Evolutionary conservation across 2,888 invertebrate species (phyloP).

Genomic region (Drosophila incognita): DNA sequence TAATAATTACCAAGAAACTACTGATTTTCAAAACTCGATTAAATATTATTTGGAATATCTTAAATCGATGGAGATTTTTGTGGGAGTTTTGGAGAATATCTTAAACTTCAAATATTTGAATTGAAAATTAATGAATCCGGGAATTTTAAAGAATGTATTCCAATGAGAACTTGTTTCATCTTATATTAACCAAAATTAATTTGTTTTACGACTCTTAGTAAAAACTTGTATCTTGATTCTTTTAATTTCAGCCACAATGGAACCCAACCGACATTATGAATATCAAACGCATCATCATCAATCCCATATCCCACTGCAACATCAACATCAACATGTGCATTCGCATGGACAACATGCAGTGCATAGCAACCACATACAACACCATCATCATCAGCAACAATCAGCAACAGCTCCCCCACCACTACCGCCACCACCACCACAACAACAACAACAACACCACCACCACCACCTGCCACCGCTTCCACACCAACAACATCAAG

Average conservation of each 20-base stretch:
- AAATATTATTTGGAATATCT: neutral
- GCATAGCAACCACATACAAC: conserved; percentile 33
- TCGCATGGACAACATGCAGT: conserved; percentile 39
- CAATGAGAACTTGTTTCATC: neutral
- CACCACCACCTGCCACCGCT: conserved; percentile 10
- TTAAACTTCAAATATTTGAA: neutral
- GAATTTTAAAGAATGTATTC: neutral
- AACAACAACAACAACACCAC: conserved; percentile 25
- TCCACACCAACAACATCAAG: conserved; percentile 18
- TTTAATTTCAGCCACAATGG: conserved; percentile 69
- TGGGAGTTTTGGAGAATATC: neutral
- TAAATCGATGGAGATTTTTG: neutral
- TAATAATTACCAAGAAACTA: neutral
- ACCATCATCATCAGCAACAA: conserved; percentile 17
- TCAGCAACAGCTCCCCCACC: conserved; percentile 33
- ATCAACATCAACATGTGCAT: conserved; percentile 41
- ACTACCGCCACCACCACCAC: conserved; percentile 12
- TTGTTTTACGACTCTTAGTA: neutral
- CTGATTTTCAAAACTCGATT: neutral
- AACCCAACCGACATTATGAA: conserved; percentile 81
- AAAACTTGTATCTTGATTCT: neutral
- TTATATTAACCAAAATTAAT: neutral
- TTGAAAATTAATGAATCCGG: neutral
- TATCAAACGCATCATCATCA: conserved; percentile 73
- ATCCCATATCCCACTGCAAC: conserved; percentile 40